phyloP scores from a whole-genome alignment of 1,140 invertebrate species.

The Mercenaria mercenaria region DNA sequence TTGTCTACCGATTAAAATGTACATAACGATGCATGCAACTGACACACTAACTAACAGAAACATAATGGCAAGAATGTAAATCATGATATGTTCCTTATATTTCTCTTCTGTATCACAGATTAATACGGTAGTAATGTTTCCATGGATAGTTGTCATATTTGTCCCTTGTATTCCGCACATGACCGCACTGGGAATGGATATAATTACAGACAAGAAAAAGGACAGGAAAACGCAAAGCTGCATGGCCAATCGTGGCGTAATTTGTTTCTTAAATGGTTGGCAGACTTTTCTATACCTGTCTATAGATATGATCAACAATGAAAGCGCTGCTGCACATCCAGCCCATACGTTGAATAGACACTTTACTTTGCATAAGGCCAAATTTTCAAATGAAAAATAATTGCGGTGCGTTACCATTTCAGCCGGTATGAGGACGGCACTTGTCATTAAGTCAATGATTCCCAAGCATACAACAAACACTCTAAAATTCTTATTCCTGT shows the following conservation, averaged over 20 bases:
- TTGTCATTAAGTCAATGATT: conserved; percentile 49
- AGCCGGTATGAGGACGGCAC: conserved; percentile 49
- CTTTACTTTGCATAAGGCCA: conserved; percentile 49
- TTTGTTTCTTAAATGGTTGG: conserved; percentile 49
- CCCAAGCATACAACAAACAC: conserved; percentile 54
- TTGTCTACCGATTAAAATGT: conserved; percentile 51
- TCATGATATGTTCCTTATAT: conserved; percentile 13
- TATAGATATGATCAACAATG: conserved; percentile 45
- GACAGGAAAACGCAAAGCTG: conserved; percentile 40
- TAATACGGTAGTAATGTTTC: conserved; percentile 21
- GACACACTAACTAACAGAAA: conserved; percentile 44
- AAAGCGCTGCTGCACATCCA: conserved; percentile 29
- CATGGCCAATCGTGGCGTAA: conserved; percentile 33
- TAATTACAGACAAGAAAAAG: conserved; percentile 47
- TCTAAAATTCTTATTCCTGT: conserved; percentile 47
- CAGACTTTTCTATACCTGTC: conserved; percentile 59
- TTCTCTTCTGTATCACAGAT: conserved; percentile 53
- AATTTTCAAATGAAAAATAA: conserved; percentile 53
- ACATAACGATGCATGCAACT: conserved; percentile 52
- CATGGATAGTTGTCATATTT: conserved; percentile 36
- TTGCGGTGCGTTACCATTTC: conserved; percentile 44
- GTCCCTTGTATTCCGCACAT: conserved; percentile 51
- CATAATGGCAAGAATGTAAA: conserved; percentile 47
- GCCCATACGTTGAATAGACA: conserved; percentile 52
- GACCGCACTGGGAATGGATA: conserved; percentile 31